Evolutionary conservation across 2,888 invertebrate genomes (phyloP).

Genomic region (Mythimna loreyi): DNA sequence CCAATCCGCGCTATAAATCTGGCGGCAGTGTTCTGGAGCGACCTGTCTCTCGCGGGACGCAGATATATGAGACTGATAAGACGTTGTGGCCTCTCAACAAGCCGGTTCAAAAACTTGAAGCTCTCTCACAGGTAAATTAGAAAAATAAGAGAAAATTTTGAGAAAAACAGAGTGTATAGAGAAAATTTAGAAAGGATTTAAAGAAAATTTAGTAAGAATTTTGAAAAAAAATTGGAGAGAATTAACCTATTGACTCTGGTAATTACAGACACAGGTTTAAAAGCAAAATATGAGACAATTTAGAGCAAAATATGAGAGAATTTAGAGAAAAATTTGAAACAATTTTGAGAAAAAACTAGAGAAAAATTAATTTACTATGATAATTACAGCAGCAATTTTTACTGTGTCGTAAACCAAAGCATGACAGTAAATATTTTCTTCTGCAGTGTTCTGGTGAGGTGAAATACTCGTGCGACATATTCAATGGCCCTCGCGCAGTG

Average conservation of each 20-base stretch:
- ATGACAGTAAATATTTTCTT: neutral
- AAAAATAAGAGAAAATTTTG: neutral
- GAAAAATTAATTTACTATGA: too few relatives aligned
- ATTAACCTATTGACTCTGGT: too few relatives aligned
- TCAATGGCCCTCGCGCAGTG: slow-evolving; percentile 91
- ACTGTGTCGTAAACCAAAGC: neutral
- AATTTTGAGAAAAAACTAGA: too few relatives aligned
- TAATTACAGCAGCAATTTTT: neutral
- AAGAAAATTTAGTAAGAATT: too few relatives aligned
- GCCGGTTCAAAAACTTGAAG: slow-evolving; percentile 94
- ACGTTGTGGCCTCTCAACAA: slow-evolving; percentile 94
- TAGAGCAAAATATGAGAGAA: too few relatives aligned
- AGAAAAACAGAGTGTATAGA: too few relatives aligned
- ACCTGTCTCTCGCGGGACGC: slow-evolving; percentile 92
- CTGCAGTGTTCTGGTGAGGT: slow-evolving; percentile 93
- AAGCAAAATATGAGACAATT: too few relatives aligned
- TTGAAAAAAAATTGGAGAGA: too few relatives aligned
- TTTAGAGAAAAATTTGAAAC: too few relatives aligned
- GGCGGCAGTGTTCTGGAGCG: slow-evolving; percentile 91
- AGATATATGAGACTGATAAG: slow-evolving; percentile 93
- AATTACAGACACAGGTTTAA: too few relatives aligned
- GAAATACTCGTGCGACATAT: slow-evolving; percentile 92
- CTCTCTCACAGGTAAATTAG: slow-evolving; percentile 83
- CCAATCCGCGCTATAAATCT: slow-evolving; percentile 85
- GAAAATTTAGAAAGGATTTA: too few relatives aligned